Conservation (phyloP, 2,797 vertebrate species). For the Lepilemur ruficaudatus region DNA sequence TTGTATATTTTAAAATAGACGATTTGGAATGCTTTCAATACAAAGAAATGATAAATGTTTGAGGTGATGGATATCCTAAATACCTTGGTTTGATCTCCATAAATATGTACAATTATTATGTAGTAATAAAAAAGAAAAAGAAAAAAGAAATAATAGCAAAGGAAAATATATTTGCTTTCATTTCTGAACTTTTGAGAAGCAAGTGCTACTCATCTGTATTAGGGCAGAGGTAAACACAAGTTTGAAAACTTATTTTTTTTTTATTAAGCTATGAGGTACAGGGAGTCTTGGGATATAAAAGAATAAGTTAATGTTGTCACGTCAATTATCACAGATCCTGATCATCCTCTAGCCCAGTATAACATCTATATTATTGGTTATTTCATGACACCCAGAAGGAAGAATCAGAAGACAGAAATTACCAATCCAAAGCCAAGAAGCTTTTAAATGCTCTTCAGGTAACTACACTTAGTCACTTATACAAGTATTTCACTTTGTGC, state of each 20-base stretch:
- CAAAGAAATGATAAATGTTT: background rate
- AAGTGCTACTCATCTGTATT: background rate
- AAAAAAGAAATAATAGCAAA: slow-evolving; percentile 21
- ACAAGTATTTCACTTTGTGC: background rate
- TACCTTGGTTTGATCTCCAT: background rate
- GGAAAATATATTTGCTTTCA: background rate
- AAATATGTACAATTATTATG: background rate
- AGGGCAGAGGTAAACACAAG: background rate
- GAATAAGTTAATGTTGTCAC: background rate
- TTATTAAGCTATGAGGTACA: background rate
- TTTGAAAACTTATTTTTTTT: background rate
- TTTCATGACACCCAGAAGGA: slow-evolving; percentile 23
- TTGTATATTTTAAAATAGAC: background rate
- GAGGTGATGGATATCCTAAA: background rate
- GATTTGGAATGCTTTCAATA: background rate
- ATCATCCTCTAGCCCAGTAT: background rate
- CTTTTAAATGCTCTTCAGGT: slow-evolving; percentile 30
- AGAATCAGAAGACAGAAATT: slow-evolving; percentile 3
- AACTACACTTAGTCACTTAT: background rate
- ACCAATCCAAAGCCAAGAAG: slow-evolving; percentile 3
- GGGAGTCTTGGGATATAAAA: background rate
- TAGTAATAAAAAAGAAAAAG: background rate
- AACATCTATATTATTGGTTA: background rate
- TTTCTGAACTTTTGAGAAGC: slow-evolving; percentile 25
- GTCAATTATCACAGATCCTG: background rate